Evolutionary conservation across 2,797 vertebrate genomes (phyloP).

Genomic region (Lophotriccus pileatus): DNA sequence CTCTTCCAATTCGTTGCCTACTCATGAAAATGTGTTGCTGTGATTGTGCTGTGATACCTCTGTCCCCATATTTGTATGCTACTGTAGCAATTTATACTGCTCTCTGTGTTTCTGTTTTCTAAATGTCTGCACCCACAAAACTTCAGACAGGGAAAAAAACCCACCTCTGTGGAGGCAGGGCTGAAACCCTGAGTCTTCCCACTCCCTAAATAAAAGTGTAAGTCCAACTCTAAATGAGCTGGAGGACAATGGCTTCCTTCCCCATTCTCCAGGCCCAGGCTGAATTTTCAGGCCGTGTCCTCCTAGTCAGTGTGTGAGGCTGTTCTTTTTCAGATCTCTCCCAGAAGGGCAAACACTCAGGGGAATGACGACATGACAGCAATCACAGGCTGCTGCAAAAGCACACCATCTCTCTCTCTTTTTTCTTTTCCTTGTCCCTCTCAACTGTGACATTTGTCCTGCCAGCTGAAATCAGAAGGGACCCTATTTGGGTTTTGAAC

Average conservation of each 20-base stretch:
- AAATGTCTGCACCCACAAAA: neutral
- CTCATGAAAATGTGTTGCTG: neutral
- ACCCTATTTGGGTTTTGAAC: constrained; percentile 1
- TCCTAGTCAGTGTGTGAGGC: neutral
- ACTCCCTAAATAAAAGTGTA: neutral
- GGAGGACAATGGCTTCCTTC: neutral
- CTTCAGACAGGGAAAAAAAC: neutral
- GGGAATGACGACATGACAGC: neutral
- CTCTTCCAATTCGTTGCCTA: neutral
- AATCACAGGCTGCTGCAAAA: constrained; percentile 9
- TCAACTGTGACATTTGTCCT: constrained; percentile 14
- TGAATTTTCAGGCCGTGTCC: neutral
- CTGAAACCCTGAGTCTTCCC: neutral
- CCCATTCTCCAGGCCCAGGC: neutral
- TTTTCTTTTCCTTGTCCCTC: neutral
- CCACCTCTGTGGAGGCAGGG: neutral
- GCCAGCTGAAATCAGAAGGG: neutral
- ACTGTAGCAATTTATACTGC: neutral
- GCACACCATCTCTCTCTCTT: neutral
- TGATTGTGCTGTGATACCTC: neutral
- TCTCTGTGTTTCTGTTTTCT: neutral
- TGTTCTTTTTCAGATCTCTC: neutral
- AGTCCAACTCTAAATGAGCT: neutral
- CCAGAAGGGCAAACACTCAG: neutral
- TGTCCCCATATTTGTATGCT: neutral